A percentile compares a stretch with the other conserved stretches of the same genome.
Evolutionary conservation across 2,113 vertebrate genomes (phyloP).

Genomic region (Mesoclemmys tuberculata): DNA sequence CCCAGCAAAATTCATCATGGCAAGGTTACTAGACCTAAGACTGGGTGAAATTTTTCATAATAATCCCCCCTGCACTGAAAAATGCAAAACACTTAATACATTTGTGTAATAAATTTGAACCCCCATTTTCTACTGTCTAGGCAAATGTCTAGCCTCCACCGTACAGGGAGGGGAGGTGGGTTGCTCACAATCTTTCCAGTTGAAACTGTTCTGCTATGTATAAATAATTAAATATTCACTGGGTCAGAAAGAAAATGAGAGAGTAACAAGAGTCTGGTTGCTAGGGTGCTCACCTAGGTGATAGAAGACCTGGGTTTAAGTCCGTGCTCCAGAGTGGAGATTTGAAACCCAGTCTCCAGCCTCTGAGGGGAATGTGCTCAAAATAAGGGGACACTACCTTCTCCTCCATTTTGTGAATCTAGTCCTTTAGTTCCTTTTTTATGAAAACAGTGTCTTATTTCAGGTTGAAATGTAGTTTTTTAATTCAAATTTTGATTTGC

Average conservation of each 20-base stretch:
- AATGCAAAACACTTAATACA: not conserved
- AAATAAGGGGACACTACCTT: not conserved
- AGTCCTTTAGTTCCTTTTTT: not conserved
- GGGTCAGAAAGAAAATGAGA: not conserved
- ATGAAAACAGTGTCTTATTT: not conserved
- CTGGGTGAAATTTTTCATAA: not conserved
- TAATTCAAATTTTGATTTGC: not conserved
- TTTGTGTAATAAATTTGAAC: not conserved
- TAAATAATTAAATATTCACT: not conserved
- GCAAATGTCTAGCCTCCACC: not conserved
- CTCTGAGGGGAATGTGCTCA: no score
- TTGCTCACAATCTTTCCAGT: no score
- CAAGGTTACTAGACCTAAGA: not conserved
- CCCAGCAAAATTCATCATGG: not conserved
- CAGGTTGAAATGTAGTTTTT: not conserved
- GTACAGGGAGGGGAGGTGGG: no score
- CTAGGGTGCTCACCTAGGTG: no score
- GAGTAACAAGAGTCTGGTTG: not conserved
- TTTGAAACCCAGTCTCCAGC: not conserved
- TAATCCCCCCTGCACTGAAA: not conserved
- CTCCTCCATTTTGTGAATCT: not conserved
- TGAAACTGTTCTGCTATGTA: not conserved
- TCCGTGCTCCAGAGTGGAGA: not conserved
- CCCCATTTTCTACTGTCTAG: not conserved
- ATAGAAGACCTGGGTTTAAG: not conserved